A percentile compares a stretch with the other conserved stretches of the same genome.
These are phyloP conservation scores for Spondyliosoma cantharus DNA, from an alignment of 2,797 vertebrate genomes.

Conservation along the genomic window DNA sequence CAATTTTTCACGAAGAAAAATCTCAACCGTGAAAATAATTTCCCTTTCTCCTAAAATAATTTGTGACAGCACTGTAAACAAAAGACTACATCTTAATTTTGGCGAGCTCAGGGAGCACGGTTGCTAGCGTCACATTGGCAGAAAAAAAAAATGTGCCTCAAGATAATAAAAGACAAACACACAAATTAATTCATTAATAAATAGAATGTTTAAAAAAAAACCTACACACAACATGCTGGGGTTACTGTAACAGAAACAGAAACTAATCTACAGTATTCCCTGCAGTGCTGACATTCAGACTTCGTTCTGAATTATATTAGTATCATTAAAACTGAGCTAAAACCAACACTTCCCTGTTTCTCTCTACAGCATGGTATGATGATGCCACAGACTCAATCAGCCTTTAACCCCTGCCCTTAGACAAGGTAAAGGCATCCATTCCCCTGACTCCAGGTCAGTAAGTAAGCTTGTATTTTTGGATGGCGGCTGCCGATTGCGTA, in stretches of 20 bases:
- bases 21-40: constrained; percentile 49
- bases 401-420: constrained; percentile 72
- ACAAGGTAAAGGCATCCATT: constrained; percentile 75
- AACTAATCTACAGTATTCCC: constrained; percentile 30
- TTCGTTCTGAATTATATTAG: constrained; percentile 42
- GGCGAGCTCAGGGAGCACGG: constrained; percentile 46
- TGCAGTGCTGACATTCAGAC: constrained; percentile 22
- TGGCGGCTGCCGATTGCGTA: constrained; percentile 88
- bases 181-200: constrained; percentile 42
- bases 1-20: constrained; percentile 26
- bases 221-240: constrained; percentile 2
- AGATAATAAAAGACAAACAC: constrained; percentile 55
- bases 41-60: constrained; percentile 44
- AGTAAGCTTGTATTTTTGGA: constrained; percentile 81
- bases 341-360: constrained; percentile 43
- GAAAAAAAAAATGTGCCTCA: constrained; percentile 44
- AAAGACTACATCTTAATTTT: constrained; percentile 51
- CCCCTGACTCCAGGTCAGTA: constrained; percentile 80
- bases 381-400: constrained; percentile 66
- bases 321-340: constrained; percentile 40
- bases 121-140: constrained; percentile 42
- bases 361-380: constrained; percentile 29
- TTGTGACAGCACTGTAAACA: constrained; percentile 41
- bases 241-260: constrained; percentile 15
- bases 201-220: constrained; percentile 2